phyloP scores from a whole-genome alignment of 2,888 invertebrate genomes.

The Chymomyza procnemis region DNA sequence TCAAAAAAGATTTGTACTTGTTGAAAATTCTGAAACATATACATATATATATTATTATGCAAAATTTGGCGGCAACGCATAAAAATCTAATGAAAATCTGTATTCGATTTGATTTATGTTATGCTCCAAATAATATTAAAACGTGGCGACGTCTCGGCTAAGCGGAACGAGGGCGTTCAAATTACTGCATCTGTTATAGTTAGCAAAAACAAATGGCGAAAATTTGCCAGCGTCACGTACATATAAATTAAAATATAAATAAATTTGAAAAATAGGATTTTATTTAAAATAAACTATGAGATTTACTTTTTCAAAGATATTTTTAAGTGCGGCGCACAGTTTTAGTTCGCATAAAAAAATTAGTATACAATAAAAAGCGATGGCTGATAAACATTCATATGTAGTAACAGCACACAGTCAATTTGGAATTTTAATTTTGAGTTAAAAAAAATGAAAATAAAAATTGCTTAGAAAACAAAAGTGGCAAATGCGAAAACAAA shows the following conservation, averaged over 20 bases:
- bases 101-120: slow-evolving; percentile 41
- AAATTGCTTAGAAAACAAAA: slow-evolving; percentile 21
- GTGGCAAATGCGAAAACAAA: slow-evolving; percentile 48
- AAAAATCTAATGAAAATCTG: slow-evolving; percentile 20
- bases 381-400: background rate
- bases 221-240: slow-evolving; percentile 65
- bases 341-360: slow-evolving; percentile 1
- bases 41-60: too few relatives aligned
- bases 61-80: background rate
- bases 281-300: slow-evolving; percentile 14
- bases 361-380: background rate
- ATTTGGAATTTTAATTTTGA: slow-evolving; percentile 69
- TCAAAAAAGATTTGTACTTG: background rate
- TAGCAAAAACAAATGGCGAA: slow-evolving; percentile 21
- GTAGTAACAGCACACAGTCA: slow-evolving; percentile 37
- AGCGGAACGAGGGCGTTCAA: slow-evolving; percentile 34
- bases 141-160: slow-evolving; percentile 13
- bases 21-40: slow-evolving; percentile 6
- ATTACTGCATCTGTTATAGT: background rate
- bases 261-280: slow-evolving; percentile 13
- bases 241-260: slow-evolving; percentile 38
- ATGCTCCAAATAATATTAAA: slow-evolving; percentile 27
- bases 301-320: slow-evolving; percentile 10
- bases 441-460: slow-evolving; percentile 46
- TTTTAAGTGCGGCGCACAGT: background rate